Evolutionary conservation across 2,113 vertebrate species (phyloP).

Genomic region (Gasterosteus nipponicus): DNA sequence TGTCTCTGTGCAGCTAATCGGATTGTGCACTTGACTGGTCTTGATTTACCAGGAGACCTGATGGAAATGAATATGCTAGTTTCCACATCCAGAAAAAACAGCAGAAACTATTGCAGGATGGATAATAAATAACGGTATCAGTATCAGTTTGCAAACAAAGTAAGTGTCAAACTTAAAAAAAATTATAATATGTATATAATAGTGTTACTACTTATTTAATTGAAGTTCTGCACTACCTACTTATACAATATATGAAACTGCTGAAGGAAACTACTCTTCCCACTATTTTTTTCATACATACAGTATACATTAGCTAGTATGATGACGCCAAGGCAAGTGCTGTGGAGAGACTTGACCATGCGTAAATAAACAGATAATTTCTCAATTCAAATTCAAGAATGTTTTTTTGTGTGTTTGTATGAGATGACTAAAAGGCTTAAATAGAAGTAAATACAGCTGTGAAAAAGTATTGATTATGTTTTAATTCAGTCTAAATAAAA

Average conservation of each 20-base stretch:
- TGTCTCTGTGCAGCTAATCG: neutral
- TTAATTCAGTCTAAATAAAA: neutral
- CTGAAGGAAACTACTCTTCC: no score
- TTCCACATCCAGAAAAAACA: neutral
- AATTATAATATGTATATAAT: no score
- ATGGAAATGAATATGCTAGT: neutral
- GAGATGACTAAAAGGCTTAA: neutral
- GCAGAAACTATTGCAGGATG: neutral
- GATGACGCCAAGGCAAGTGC: conserved; percentile 22
- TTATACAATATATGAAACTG: no score
- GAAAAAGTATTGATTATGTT: neutral
- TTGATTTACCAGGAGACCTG: neutral
- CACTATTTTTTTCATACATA: no score
- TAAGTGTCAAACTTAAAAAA: neutral
- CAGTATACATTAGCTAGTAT: no score
- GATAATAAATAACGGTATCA: neutral
- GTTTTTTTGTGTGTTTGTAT: no score
- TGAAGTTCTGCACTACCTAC: no score
- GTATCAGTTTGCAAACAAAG: neutral
- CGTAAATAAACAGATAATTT: conserved; percentile 4
- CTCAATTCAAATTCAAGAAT: neutral
- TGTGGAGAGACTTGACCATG: conserved; percentile 23
- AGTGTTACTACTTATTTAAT: no score
- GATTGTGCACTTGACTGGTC: neutral
- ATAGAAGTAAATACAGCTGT: neutral